Percentiles rank a stretch among this genome's conserved stretches.
Evolutionary conservation across 1,140 invertebrate species (phyloP).

Genomic region (Riptortus pedestris): DNA sequence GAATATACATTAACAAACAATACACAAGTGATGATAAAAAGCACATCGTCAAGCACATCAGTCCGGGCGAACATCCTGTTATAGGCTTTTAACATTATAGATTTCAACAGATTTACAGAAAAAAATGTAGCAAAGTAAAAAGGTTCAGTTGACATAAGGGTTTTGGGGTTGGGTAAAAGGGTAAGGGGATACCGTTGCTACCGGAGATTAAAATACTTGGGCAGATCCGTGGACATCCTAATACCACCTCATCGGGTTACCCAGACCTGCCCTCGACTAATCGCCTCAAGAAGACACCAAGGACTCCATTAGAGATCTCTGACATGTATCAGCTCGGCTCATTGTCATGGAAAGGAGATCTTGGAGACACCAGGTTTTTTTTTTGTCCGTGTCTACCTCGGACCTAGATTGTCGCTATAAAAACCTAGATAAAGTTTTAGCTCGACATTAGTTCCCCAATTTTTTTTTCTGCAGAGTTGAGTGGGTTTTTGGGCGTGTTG

Average conservation of each 20-base stretch:
- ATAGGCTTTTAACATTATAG: too few species aligned
- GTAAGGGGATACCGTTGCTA: conserved; percentile 4
- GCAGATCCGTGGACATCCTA: neutral
- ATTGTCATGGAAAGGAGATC: conserved; percentile 11
- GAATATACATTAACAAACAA: too few species aligned
- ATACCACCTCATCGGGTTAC: conserved; percentile 15
- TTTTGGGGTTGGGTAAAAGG: too few species aligned
- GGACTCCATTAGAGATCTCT: neutral
- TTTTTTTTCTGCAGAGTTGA: neutral
- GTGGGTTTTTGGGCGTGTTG: neutral
- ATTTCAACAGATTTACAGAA: too few species aligned
- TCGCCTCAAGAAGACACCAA: neutral
- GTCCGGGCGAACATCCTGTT: too few species aligned
- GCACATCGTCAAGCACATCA: too few species aligned
- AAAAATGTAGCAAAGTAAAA: too few species aligned
- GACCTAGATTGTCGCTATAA: neutral
- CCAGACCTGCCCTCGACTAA: neutral
- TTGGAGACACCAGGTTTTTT: neutral
- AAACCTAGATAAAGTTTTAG: neutral
- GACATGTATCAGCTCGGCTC: neutral
- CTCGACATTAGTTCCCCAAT: neutral
- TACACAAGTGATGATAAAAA: too few species aligned
- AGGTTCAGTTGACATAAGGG: too few species aligned
- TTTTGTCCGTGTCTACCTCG: neutral
- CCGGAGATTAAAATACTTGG: conserved; percentile 14